Conservation (phyloP, 2,888 invertebrate species). For the Phrixothrix hirtus region DNA sequence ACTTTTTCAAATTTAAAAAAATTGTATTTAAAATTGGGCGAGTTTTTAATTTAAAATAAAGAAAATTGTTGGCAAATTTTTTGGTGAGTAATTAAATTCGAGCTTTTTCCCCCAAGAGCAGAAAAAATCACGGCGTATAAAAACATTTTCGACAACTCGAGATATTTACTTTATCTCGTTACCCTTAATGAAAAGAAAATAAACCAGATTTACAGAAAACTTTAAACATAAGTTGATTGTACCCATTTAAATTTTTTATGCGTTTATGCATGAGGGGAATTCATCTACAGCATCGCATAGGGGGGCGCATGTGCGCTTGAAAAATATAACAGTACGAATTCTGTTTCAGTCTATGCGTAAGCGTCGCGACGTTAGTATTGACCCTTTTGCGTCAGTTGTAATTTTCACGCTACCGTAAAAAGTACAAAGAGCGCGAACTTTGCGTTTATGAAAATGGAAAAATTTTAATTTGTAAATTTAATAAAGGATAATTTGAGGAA, state of each 20-base stretch:
- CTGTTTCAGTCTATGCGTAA: conserved; percentile 39
- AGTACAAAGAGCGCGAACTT: too few relatives aligned
- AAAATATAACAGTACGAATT: conserved; percentile 22
- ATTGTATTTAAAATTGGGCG: too few relatives aligned
- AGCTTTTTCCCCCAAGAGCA: neutral
- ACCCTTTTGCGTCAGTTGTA: conserved; percentile 12
- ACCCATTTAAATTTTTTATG: conserved; percentile 4
- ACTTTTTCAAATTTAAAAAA: too few relatives aligned
- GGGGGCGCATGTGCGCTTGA: conserved; percentile 15
- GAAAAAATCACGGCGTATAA: neutral
- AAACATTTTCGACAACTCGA: neutral
- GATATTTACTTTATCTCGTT: neutral
- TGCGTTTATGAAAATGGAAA: too few relatives aligned
- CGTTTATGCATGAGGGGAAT: neutral
- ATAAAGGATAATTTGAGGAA: too few relatives aligned
- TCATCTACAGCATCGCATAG: neutral
- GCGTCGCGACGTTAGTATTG: conserved; percentile 43
- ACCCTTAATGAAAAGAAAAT: neutral
- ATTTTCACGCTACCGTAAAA: too few relatives aligned
- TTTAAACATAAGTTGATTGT: neutral
- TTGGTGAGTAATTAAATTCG: neutral
- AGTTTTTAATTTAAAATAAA: neutral
- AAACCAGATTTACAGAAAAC: neutral
- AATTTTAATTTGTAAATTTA: too few relatives aligned
- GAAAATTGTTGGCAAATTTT: neutral